Evolutionary conservation across 2,797 vertebrate genomes (phyloP).

Genomic region (Protonibea diacanthus): DNA sequence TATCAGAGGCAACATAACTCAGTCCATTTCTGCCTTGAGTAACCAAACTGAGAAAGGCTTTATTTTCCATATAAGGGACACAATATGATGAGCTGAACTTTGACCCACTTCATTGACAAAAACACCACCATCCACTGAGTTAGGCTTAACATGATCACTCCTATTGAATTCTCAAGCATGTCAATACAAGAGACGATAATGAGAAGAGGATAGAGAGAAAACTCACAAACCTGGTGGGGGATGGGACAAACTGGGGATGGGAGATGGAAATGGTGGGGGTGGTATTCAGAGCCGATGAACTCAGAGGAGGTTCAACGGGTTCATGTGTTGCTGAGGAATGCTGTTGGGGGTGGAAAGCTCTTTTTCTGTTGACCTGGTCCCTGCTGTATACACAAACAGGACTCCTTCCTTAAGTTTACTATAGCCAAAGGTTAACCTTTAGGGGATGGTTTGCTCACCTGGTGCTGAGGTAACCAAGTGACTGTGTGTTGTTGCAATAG

Average conservation of each 20-base stretch:
- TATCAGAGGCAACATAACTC: not conserved
- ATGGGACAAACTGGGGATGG: constrained; percentile 43
- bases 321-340: constrained; percentile 77
- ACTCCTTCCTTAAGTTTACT: constrained; percentile 48
- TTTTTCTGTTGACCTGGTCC: constrained; percentile 53
- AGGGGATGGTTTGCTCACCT: constrained; percentile 40
- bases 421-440: constrained; percentile 64
- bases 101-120: constrained; percentile 43
- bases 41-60: not conserved
- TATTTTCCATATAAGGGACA: constrained; percentile 6
- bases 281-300: constrained; percentile 71
- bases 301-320: constrained; percentile 70
- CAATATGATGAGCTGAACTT: constrained; percentile 11
- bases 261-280: constrained; percentile 67
- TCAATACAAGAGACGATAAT: constrained; percentile 42
- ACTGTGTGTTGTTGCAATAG: not conserved
- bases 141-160: constrained; percentile 12
- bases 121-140: constrained; percentile 10
- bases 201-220: constrained; percentile 24
- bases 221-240: constrained; percentile 60
- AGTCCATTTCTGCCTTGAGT: not conserved
- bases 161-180: constrained; percentile 51
- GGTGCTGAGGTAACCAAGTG: constrained; percentile 26
- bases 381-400: constrained; percentile 44
- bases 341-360: constrained; percentile 57